Percentiles rank a stretch among this genome's conserved stretches.
Evolutionary conservation across 2,113 vertebrate genomes (phyloP).

Genomic region (Lepidothrix coronata): DNA sequence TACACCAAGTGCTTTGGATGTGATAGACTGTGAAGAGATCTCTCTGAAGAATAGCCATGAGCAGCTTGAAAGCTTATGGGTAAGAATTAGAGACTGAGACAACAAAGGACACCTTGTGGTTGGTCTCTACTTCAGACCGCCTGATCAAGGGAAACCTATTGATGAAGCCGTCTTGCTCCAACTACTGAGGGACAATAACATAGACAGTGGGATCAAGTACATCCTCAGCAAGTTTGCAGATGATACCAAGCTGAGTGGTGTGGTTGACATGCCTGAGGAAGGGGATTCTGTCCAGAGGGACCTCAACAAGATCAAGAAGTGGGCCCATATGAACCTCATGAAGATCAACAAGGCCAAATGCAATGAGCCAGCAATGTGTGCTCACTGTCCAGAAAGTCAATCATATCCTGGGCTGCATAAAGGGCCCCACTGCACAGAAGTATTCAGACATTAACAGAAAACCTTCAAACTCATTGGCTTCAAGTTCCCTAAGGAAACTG

Average conservation of each 20-base stretch:
- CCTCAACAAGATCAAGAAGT: not conserved
- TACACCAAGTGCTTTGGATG: not conserved
- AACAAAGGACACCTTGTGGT: not conserved
- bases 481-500: not conserved
- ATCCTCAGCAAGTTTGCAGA: not conserved
- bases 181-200: not conserved
- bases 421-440: not conserved
- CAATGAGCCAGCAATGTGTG: not conserved
- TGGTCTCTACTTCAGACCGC: not conserved
- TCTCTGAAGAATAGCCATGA: not conserved
- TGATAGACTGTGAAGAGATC: not conserved
- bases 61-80: not conserved
- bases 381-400: not conserved
- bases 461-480: not conserved
- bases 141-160: not conserved
- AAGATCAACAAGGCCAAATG: not conserved
- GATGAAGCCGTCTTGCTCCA: not conserved
- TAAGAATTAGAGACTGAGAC: not conserved
- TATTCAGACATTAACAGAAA: not conserved
- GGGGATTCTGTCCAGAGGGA: not conserved
- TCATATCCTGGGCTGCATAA: not conserved
- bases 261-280: not conserved
- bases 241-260: not conserved
- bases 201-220: not conserved
- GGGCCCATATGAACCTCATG: not conserved